These are phyloP conservation scores for Sylvia borin DNA, from an alignment of 2,797 vertebrate species.

Conservation along the genomic window DNA sequence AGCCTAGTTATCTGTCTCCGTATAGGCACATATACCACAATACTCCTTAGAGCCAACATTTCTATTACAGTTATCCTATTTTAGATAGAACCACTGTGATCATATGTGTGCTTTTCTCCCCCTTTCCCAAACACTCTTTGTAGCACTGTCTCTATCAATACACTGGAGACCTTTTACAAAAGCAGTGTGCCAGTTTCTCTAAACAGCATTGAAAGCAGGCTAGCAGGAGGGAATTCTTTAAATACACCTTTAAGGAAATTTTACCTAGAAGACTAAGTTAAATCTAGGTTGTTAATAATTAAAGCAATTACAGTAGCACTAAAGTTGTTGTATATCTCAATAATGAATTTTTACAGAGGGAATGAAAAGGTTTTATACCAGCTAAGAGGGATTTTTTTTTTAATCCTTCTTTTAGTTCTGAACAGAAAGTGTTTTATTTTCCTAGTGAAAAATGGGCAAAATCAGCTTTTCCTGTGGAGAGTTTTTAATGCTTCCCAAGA, in stretches of 20 bases:
- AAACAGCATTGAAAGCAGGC: conserved; percentile 14
- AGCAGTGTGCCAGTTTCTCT: neutral
- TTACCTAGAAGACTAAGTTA: neutral
- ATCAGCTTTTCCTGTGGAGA: neutral
- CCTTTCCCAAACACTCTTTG: neutral
- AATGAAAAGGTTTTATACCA: conserved; percentile 18
- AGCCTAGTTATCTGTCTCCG: neutral
- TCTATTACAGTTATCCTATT: neutral
- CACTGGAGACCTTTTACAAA: neutral
- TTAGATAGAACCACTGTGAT: neutral
- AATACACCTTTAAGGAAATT: neutral
- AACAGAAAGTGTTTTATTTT: neutral
- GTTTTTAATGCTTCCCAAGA: neutral
- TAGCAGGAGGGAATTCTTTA: conserved; percentile 3
- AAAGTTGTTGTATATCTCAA: conserved; percentile 35
- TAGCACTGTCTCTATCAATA: neutral
- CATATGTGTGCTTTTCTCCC: neutral
- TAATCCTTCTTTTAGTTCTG: neutral
- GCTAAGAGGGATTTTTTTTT: neutral
- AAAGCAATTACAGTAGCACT: conserved; percentile 44
- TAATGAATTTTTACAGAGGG: neutral
- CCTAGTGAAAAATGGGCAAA: neutral
- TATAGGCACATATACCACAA: neutral
- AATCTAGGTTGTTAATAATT: conserved; percentile 53
- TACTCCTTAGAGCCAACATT: neutral